phyloP scores from a whole-genome alignment of 2,113 vertebrate genomes.

The Nyctereutes procyonoides region DNA sequence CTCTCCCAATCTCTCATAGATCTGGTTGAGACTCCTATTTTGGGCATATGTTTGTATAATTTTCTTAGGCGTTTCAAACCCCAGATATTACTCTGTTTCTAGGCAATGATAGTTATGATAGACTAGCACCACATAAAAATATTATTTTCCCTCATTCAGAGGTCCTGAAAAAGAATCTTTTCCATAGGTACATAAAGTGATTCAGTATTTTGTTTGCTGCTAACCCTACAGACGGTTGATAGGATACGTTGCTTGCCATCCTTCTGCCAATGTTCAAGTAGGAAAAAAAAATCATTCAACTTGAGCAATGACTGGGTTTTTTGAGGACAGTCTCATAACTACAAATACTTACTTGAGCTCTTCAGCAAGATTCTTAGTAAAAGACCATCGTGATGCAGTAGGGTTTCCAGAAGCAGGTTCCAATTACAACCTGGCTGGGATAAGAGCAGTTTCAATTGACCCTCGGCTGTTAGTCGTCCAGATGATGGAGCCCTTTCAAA shows the following conservation, averaged over 20 bases:
- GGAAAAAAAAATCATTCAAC: slow-evolving; percentile 54
- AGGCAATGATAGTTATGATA: not conserved
- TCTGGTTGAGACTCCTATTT: slow-evolving; percentile 35
- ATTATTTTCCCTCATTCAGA: not conserved
- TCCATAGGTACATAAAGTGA: not conserved
- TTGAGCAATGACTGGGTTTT: slow-evolving; percentile 39
- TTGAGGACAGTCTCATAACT: slow-evolving; percentile 47
- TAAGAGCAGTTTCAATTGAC: slow-evolving; percentile 93
- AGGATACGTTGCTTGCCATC: not conserved
- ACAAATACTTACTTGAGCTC: slow-evolving; percentile 91
- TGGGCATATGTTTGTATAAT: slow-evolving; percentile 39
- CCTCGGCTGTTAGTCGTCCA: slow-evolving; percentile 87
- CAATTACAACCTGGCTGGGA: slow-evolving; percentile 93
- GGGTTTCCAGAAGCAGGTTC: slow-evolving; percentile 91
- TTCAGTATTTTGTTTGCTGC: not conserved
- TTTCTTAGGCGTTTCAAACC: slow-evolving; percentile 37
- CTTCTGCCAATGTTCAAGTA: slow-evolving; percentile 30
- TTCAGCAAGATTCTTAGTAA: slow-evolving; percentile 92
- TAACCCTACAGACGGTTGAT: not conserved
- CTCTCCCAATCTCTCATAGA: not conserved
- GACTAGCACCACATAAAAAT: slow-evolving; percentile 20
- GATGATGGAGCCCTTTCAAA: slow-evolving; percentile 90
- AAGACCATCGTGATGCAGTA: slow-evolving; percentile 92
- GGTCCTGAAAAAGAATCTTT: slow-evolving; percentile 18
- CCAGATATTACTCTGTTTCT: not conserved